Percentiles rank a stretch among this genome's conserved stretches.
phyloP scores from a whole-genome alignment of 2,797 vertebrate species.

The Oceanodroma leucorhoa region DNA sequence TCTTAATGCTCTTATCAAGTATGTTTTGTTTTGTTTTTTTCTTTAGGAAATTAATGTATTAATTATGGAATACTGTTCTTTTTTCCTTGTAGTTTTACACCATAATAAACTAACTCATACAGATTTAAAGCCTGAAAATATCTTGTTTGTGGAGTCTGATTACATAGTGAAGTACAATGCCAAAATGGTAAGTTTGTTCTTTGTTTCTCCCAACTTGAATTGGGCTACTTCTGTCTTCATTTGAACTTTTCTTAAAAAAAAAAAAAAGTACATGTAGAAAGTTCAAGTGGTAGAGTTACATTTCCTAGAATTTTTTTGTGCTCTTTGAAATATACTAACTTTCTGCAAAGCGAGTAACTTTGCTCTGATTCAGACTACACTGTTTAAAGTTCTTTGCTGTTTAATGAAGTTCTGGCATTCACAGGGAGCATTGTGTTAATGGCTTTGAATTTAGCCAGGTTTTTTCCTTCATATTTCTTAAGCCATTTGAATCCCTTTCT shows the following conservation, averaged over 20 bases:
- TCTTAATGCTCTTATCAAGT: not conserved
- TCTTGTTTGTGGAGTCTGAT: slow-evolving; percentile 92
- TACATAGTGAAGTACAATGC: slow-evolving; percentile 89
- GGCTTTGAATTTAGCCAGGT: not conserved
- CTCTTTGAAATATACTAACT: not conserved
- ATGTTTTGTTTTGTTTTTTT: no score
- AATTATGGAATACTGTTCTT: not conserved
- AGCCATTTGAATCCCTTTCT: not conserved
- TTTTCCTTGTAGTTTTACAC: slow-evolving; percentile 86
- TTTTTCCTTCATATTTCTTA: not conserved
- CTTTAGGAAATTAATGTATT: not conserved
- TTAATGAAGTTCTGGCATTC: not conserved
- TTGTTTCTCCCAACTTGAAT: not conserved
- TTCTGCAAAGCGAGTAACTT: not conserved
- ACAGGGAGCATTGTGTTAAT: not conserved
- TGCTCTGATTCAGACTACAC: not conserved
- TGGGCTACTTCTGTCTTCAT: not conserved
- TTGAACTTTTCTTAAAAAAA: not conserved
- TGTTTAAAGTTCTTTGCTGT: not conserved
- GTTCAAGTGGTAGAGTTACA: not conserved
- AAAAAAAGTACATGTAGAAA: not conserved
- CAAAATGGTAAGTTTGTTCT: slow-evolving; percentile 80
- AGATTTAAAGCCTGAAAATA: slow-evolving; percentile 97
- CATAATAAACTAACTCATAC: slow-evolving; percentile 96
- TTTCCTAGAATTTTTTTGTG: not conserved